Base-by-base conservation (phyloP, 2,113 vertebrate genomes). In the Danio rerio region DNA sequence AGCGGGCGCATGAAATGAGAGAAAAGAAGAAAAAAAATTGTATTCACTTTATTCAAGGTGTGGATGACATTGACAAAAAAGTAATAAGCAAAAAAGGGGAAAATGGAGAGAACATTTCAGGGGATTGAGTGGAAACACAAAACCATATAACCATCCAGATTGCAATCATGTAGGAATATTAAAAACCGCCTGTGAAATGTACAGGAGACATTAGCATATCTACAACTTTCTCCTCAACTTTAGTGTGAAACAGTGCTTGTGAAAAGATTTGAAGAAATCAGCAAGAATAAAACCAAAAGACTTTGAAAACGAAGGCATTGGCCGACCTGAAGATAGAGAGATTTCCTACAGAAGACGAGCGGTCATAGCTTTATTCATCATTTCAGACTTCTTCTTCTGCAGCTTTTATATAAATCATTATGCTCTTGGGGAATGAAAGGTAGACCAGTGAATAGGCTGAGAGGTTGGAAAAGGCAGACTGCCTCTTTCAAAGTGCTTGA, bases 351-450 rank as follows among this genome's bases (percentile, higher is more conserved):
- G 68, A 70, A 78, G 83, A 84, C 86, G 83, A 84, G 65, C 71
- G 68, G 55, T 83, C 83, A 75, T 82, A 45, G 18, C 71, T 84
- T 58, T 62, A 80, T 83, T 81, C 73, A 75, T 21, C 82, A 79
- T 50, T 0, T n/a, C 63, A 68, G 5, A 58, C 31, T 75, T 74
- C 81, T 77, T 80, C 74, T 71, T 50, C 65, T 11, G 21, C 78
- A 68, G 61, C 83, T 78, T 91, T 78, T 91, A 83, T 83, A 74
- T 78, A 68, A 75, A 78, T 84, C 87, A 91, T 90, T 83, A 80
- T 90, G 87, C 88, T 83, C 81, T 50, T 59, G 80, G 84, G 74
- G 74, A 81, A 86, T 89, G 85, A 91, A 91, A 88, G 88, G 86
- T 86, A 70, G 50, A 74, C 16, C 55, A 74, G 72, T 88, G 84